Base-by-base conservation (phyloP, 2,113 vertebrate species). In the Drymodes brunneopygia region DNA sequence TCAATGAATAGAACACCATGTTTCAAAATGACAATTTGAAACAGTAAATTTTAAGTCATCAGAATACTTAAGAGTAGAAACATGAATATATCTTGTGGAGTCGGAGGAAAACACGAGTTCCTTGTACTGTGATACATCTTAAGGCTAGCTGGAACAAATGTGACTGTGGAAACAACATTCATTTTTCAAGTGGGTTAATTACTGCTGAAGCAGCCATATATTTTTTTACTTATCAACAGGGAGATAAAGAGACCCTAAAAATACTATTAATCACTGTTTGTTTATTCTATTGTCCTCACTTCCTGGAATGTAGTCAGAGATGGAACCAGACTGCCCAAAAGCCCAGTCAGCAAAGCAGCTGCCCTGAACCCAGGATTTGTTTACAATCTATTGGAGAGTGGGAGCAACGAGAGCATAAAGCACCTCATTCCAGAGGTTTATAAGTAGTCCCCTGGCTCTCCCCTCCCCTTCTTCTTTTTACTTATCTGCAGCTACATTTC, bases 231-330 rank as follows among this genome's bases (percentile, higher is more conserved):
- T 88, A 57, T 24, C 62, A 86, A 62, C 7, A 48, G 27, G 29
- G 50, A 88, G 56, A 67, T 67, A 90, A 42, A 93, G 54, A 71
- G 22, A 88, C 19, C 8, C 67, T 88, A 89, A 86, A 88, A 72
- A 38, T 35, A 31, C 24, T 69, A 47, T 47, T 54, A 92, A 92
- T 74, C 75, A 60, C 61, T 93, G 82, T 86, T 94, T 86, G 62
- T 81, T 88, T 77, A 74, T 67, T 56, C 95, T 71, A 91, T 94
- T 96, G 91, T 95, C 38, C 51, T 84, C 82, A 58, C 48, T 93
- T 96, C 88, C 95, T 88, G 91, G 90, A 95, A 93, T 66, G 64
- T 3, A 80, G 82, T 88, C 88, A 90, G 60, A 74, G 60, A 72
- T 38, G 33, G 65, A 94, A 66, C 42, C 17, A 3, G 2, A 23